Conservation (phyloP, 2,888 invertebrate genomes). For the Drosophila infuscata region DNA sequence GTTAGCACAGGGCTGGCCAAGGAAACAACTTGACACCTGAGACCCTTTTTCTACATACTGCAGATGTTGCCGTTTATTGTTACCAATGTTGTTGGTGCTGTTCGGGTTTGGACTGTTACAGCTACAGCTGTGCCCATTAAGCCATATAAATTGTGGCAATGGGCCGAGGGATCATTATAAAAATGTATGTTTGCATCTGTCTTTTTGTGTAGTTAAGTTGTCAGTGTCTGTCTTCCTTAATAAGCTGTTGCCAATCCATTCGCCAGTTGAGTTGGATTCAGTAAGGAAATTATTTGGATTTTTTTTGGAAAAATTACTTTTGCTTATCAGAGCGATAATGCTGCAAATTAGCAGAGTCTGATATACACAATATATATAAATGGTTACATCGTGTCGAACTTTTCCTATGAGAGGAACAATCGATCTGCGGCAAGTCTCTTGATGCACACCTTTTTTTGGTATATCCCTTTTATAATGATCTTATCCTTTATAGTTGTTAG, state of each 20-base stretch:
- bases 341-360: neutral
- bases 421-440: no score
- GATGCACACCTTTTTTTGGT: neutral
- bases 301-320: no score
- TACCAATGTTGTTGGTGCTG: conserved; percentile 1
- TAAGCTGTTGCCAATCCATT: neutral
- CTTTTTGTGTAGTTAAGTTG: neutral
- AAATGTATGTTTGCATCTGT: neutral
- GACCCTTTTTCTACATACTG: conserved; percentile 7
- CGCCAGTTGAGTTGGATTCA: neutral
- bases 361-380: neutral
- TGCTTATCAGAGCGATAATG: neutral
- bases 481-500: neutral
- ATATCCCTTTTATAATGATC: neutral
- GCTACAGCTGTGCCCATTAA: conserved; percentile 18
- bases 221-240: neutral
- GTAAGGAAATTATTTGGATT: neutral
- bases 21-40: conserved; percentile 23
- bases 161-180: conserved; percentile 12
- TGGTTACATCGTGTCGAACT: neutral
- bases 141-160: conserved; percentile 13
- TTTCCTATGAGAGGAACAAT: no score
- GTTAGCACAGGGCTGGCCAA: conserved; percentile 18
- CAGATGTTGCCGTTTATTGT: conserved; percentile 8
- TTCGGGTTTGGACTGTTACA: neutral